Evolutionary conservation across 2,888 invertebrate species (phyloP).

Genomic region (Oasisia sp.): DNA sequence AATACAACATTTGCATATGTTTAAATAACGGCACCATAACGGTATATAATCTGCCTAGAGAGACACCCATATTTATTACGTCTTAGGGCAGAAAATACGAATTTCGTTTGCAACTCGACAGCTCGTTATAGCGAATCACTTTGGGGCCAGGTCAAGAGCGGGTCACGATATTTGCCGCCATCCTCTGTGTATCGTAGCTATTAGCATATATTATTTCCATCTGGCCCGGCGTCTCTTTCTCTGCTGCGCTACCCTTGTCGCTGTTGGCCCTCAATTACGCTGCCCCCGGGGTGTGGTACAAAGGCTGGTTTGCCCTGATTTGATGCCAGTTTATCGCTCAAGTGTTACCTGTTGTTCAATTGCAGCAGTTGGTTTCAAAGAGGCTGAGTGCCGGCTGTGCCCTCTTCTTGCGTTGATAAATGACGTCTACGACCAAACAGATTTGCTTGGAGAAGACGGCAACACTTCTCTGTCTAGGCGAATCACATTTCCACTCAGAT

Average conservation of each 20-base stretch:
- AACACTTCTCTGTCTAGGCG: background rate
- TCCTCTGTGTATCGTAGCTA: background rate
- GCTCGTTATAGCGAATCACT: background rate
- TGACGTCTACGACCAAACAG: background rate
- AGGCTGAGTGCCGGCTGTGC: background rate
- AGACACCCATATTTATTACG: background rate
- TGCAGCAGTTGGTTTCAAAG: background rate
- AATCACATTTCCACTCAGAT: background rate
- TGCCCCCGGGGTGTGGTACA: background rate
- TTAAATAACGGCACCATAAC: background rate
- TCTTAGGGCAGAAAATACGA: background rate
- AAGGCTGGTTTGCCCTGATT: constrained; percentile 2
- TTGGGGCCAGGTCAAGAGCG: background rate
- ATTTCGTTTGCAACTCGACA: background rate
- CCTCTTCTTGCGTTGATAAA: background rate
- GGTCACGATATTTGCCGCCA: constrained; percentile 3
- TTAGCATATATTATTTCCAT: constrained; percentile 17
- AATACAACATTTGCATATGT: background rate
- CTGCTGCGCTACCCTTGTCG: background rate
- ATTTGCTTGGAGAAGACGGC: background rate
- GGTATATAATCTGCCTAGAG: background rate
- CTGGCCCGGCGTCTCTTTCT: background rate
- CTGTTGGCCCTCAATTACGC: background rate
- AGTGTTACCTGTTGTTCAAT: constrained; percentile 7
- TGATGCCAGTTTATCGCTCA: constrained; percentile 17